Evolutionary conservation across 2,888 invertebrate species (phyloP).

Genomic region (Protophormia terraenovae): DNA sequence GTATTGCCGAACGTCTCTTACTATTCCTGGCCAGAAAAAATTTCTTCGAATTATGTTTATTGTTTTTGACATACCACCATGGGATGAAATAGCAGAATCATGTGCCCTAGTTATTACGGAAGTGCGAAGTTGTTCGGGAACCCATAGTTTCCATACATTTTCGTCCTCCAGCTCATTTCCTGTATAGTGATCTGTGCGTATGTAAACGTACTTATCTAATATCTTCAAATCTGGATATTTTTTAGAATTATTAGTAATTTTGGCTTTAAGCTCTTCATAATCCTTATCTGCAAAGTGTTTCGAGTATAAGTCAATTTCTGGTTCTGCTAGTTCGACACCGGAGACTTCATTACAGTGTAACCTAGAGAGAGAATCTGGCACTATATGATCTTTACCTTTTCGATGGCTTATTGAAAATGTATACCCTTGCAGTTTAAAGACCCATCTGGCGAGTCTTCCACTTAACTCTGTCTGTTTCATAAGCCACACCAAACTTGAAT

Average conservation of each 20-base stretch:
- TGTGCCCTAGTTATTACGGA: not conserved
- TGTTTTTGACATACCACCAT: not conserved
- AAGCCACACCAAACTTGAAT: not conserved
- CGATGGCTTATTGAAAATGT: constrained; percentile 69
- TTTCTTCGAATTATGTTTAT: too few species aligned
- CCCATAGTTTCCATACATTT: constrained; percentile 11
- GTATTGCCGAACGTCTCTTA: not conserved
- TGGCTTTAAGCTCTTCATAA: not conserved
- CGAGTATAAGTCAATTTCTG: constrained; percentile 5
- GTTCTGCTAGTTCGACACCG: not conserved
- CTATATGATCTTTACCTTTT: constrained; percentile 55
- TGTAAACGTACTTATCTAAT: not conserved
- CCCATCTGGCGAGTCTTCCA: not conserved
- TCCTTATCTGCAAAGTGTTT: not conserved
- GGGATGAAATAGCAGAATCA: not conserved
- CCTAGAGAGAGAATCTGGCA: constrained; percentile 49
- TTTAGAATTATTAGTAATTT: not conserved
- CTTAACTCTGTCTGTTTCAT: not conserved
- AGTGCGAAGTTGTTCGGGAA: not conserved
- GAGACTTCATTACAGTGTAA: constrained; percentile 16
- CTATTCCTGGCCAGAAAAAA: constrained; percentile 1
- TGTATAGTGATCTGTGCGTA: not conserved
- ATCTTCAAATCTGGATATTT: not conserved
- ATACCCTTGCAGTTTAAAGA: constrained; percentile 15
- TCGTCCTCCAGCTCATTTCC: not conserved